Conservation (phyloP, 2,888 invertebrate species). For the Ctenicera cuprea region DNA sequence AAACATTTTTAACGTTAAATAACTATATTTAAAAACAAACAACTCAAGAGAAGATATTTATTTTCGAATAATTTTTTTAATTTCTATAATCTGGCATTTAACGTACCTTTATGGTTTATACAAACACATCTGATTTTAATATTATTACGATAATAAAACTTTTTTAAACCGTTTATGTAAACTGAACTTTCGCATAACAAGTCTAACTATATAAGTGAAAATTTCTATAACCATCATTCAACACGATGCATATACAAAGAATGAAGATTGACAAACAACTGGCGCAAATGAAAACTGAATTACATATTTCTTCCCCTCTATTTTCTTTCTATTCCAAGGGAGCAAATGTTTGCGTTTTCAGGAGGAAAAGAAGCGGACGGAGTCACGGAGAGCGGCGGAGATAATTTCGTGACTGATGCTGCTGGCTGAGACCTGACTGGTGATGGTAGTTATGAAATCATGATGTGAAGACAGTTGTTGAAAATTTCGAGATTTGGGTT, state of each 20-base stretch:
- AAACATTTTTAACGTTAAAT: too few relatives aligned
- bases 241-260: constrained; percentile 24
- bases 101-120: too few relatives aligned
- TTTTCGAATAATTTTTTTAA: too few relatives aligned
- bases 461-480: constrained; percentile 54
- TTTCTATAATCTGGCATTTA: too few relatives aligned
- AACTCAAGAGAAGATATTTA: too few relatives aligned
- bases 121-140: too few relatives aligned
- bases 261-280: constrained; percentile 61
- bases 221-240: constrained; percentile 22
- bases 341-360: constrained; percentile 66
- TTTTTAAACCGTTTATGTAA: too few relatives aligned
- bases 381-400: constrained; percentile 53
- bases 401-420: constrained; percentile 67
- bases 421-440: constrained; percentile 58
- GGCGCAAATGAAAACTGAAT: constrained; percentile 61
- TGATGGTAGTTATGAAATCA: constrained; percentile 62
- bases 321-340: constrained; percentile 69
- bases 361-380: constrained; percentile 54
- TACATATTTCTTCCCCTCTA: constrained; percentile 65
- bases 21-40: too few relatives aligned
- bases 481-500: constrained; percentile 44
- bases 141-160: too few relatives aligned
- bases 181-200: too few relatives aligned
- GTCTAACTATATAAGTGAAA: not conserved